A percentile compares a stretch with the other conserved stretches of the same genome.
These are phyloP conservation scores for Adelphocoris suturalis DNA, from an alignment of 2,888 invertebrate genomes.

Conservation along the genomic window DNA sequence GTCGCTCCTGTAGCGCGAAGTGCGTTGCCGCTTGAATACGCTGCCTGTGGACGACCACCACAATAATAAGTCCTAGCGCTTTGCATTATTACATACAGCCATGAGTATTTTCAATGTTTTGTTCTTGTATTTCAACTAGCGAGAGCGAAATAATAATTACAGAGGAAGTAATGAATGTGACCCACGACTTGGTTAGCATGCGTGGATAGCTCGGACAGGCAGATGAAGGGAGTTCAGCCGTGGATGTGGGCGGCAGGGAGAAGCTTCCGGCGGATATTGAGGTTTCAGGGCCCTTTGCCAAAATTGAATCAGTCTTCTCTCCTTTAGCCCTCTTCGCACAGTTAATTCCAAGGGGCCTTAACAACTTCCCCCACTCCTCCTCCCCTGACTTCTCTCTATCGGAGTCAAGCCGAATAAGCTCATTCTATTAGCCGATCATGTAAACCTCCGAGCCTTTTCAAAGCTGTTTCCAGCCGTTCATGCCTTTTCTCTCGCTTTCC, in stretches of 20 bases:
- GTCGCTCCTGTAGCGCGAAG: no score
- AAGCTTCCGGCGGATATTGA: conserved; percentile 62
- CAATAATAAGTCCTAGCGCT: no score
- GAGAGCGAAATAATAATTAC: no score
- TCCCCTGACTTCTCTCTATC: background rate
- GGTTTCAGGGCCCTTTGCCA: conserved; percentile 67
- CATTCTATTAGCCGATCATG: conserved; percentile 61
- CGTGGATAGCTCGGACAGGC: background rate
- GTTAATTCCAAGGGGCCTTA: conserved; percentile 13
- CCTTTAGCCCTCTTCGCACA: conserved; percentile 38
- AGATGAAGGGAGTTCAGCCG: background rate
- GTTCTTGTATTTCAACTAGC: no score
- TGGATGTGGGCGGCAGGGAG: conserved; percentile 6
- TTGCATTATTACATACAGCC: no score
- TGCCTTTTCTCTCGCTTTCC: background rate
- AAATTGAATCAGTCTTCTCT: conserved; percentile 62
- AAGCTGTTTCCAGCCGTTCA: conserved; percentile 10
- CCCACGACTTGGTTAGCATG: background rate
- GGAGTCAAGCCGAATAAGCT: conserved; percentile 20
- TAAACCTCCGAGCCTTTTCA: conserved; percentile 14
- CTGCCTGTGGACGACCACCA: no score
- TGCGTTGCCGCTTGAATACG: no score
- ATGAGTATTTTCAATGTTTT: no score
- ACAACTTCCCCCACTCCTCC: background rate
- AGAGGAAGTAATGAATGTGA: no score